phyloP scores from a whole-genome alignment of 2,113 vertebrate genomes.

The Syngnathus scovelli region DNA sequence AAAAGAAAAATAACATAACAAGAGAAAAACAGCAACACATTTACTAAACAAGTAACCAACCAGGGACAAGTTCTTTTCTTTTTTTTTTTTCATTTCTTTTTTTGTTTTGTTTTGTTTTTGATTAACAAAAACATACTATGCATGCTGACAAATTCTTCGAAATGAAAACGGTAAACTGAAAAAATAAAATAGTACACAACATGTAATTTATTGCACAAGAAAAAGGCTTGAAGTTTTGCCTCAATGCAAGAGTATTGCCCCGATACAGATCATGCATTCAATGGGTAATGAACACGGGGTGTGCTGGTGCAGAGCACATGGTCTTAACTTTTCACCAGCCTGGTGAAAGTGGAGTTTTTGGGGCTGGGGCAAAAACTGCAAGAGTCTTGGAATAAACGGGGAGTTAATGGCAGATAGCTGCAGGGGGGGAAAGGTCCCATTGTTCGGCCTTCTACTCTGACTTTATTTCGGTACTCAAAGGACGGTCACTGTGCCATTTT shows the following conservation, averaged over 20 bases:
- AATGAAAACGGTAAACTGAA: constrained; percentile 78
- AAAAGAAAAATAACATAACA: constrained; percentile 80
- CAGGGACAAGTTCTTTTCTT: constrained; percentile 83
- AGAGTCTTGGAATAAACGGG: constrained; percentile 67
- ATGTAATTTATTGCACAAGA: constrained; percentile 99
- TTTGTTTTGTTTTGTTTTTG: constrained; percentile 61
- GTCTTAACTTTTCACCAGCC: constrained; percentile 87
- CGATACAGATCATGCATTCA: constrained; percentile 99
- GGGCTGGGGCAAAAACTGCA: constrained; percentile 81
- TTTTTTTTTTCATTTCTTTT: constrained; percentile 21
- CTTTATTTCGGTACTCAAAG: constrained; percentile 99
- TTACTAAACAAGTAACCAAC: constrained; percentile 98
- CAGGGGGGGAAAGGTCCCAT: constrained; percentile 51
- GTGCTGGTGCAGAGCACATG: constrained; percentile 97
- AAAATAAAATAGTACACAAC: constrained; percentile 90
- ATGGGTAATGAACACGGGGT: constrained; percentile 87
- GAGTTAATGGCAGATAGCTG: constrained; percentile 61
- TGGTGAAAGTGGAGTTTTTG: constrained; percentile 80
- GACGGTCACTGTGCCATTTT: constrained; percentile 99
- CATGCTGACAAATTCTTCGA: constrained; percentile 96
- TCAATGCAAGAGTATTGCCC: constrained; percentile 99
- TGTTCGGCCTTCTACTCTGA: constrained; percentile 90
- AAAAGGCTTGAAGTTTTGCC: constrained; percentile 99
- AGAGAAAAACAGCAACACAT: constrained; percentile 91
- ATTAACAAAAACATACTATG: constrained; percentile 99